These are phyloP conservation scores for Gymnothorax reevesii DNA, from an alignment of 2,797 vertebrate genomes.

Conservation along the genomic window DNA sequence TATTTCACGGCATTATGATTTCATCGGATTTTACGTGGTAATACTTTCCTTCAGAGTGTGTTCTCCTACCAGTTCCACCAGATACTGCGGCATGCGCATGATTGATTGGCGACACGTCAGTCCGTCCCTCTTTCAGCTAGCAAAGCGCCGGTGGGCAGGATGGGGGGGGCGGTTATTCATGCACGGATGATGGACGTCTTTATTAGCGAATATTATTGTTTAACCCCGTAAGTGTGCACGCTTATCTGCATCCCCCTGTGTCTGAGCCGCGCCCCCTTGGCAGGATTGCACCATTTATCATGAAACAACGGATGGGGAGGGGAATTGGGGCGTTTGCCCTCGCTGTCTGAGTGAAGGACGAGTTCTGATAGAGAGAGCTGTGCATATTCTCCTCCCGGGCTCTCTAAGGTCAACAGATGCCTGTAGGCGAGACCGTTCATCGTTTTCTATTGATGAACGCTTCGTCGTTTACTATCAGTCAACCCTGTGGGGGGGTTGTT, in stretches of 20 bases:
- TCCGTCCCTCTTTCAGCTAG: constrained; percentile 43
- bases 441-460: constrained; percentile 28
- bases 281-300: constrained; percentile 61
- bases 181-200: constrained; percentile 69
- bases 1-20: constrained; percentile 41
- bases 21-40: constrained; percentile 67
- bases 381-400: neutral
- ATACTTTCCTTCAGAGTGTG: constrained; percentile 62
- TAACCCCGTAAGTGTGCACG: constrained; percentile 60
- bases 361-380: constrained; percentile 17
- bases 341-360: constrained; percentile 60
- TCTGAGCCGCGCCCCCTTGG: constrained; percentile 48
- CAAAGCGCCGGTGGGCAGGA: constrained; percentile 25
- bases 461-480: constrained; percentile 28
- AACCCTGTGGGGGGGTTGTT: constrained; percentile 17
- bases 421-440: neutral
- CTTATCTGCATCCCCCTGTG: constrained; percentile 55
- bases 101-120: constrained; percentile 67
- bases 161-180: constrained; percentile 65
- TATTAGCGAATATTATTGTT: constrained; percentile 62
- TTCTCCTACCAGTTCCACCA: constrained; percentile 62
- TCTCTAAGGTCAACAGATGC: constrained; percentile 21
- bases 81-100: constrained; percentile 63
- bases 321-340: constrained; percentile 48
- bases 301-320: neutral